Base-by-base conservation (phyloP, 2,888 invertebrate genomes). In the Acrobeloides nanus region DNA sequence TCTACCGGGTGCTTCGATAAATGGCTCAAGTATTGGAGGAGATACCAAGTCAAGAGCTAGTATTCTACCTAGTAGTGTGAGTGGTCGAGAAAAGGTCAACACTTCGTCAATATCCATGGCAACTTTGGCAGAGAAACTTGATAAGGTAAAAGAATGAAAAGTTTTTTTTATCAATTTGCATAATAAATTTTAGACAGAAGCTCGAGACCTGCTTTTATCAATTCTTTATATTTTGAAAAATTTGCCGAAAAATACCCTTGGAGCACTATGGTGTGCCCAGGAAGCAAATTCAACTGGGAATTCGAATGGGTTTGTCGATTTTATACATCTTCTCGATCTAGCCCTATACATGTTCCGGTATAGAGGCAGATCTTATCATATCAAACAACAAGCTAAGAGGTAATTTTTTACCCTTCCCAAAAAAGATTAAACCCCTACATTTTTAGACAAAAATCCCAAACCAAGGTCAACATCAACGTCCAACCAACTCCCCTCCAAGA, bases 191-290 rank as follows among this genome's bases (percentile, higher is more conserved):
- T 33, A 62, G 32, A 62, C 65, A 21, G 78, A 78, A 61, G 73
- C 76, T 42, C 72, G 74, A 33, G 78, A 79, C 54, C 62, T 79
- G 29, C 66, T 79, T 4, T 56, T 79, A 18, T 75, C 76, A 39
- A 62, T 73, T 78, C 80, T 93, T 53, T 90, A 87, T 76, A 84
- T 92, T 46, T 80, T 92, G 52, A 89, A 89, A 75, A 85, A 90
- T 76, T 77, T 89, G 61, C 86, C 86, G 34, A 87, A 89, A 74
- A 76, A 50, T 29, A 47, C 52, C n/a, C 37, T 56, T 15, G 53
- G 35, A 4, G 59, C 44, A 25, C 37, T 50, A 21, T 57, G 59
- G 56, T 38, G 37, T 25, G 27, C 42, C 8, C 59, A 51, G 25
- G 45, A 53, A 26, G 15, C 7, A 35, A 7, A 7, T 7, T n/a